These are phyloP conservation scores for Benthosema pterotum DNA, from an alignment of 2,797 vertebrate species.

Conservation along the genomic window DNA sequence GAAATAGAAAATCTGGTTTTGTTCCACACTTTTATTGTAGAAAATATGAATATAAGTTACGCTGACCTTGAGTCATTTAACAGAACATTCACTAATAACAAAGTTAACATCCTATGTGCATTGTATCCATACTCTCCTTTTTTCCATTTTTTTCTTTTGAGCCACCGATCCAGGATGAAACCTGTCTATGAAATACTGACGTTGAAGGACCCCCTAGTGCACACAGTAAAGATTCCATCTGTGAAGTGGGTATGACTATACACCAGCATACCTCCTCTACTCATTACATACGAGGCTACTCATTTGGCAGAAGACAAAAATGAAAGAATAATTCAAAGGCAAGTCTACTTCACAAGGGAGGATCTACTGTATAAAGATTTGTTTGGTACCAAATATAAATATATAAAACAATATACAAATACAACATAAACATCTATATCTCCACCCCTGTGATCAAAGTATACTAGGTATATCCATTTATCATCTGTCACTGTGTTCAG, in stretches of 20 bases:
- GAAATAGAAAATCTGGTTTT: slow-evolving; percentile 20
- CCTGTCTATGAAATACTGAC: slow-evolving; percentile 39
- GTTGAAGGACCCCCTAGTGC: slow-evolving; percentile 46
- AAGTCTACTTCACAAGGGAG: slow-evolving; percentile 37
- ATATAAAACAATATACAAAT: slow-evolving; percentile 68
- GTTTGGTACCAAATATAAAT: slow-evolving; percentile 61
- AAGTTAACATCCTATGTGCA: slow-evolving; percentile 6
- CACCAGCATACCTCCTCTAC: slow-evolving; percentile 11
- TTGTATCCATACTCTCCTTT: not conserved
- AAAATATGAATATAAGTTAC: slow-evolving; percentile 45
- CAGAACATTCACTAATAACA: slow-evolving; percentile 36
- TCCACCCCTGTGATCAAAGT: slow-evolving; percentile 43
- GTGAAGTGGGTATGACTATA: too few species aligned
- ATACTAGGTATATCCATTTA: slow-evolving; percentile 15
- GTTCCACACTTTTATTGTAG: slow-evolving; percentile 58
- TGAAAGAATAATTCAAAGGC: slow-evolving; percentile 31
- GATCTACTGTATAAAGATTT: slow-evolving; percentile 38
- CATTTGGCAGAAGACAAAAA: slow-evolving; percentile 61
- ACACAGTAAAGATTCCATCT: slow-evolving; percentile 29
- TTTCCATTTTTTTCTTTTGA: slow-evolving; percentile 8
- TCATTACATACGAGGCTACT: slow-evolving; percentile 20
- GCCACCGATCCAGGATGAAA: slow-evolving; percentile 8
- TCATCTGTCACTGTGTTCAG: slow-evolving; percentile 27
- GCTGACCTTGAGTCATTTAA: slow-evolving; percentile 5
- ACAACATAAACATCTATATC: slow-evolving; percentile 49